Base-by-base conservation (phyloP, 2,797 vertebrate genomes). In the Setipinna tenuifilis region DNA sequence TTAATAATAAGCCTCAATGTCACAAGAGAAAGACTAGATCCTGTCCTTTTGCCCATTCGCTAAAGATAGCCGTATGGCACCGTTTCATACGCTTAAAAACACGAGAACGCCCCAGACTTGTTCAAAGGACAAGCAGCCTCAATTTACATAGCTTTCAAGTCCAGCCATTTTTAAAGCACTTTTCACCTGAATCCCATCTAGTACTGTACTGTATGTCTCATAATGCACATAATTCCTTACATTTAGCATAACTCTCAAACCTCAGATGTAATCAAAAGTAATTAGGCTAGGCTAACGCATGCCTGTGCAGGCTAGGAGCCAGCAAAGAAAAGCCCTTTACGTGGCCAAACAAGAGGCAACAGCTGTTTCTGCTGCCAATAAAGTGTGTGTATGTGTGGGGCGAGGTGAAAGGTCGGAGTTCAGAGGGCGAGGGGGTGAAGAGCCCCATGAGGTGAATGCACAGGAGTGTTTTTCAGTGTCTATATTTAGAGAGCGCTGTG, bases 311-410 rank as follows among this genome's bases (percentile, higher is more conserved):
- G 5, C 2, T 41, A 3, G 23, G 62, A 65, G 62, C 68, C 31
- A 75, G 31, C 71, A 87, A 91, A 88, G 35, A 68, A 84, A 91
- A 90, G 89, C 58, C 58, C 82, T 35, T 87, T 86, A 75, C 85
- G 86, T 89, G 87, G 87, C 85, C 83, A 16, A 28, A 90, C 85
- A 46, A 89, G 87, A 88, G 1, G 7, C 88, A 88, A 85, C 94
- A 94, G 93, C 93, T 95, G 93, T 92, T 91, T 83, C 54, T 50
- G 87, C 88, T 84, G 91, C 92, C 87, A 91, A 87, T 90, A 91
- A 92, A 93, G 91, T 62, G 87, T 83, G 82, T 16, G 17, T 78
- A 44, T 31, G 71, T 78, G 71, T 78, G 71, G 71, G 71, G 35
- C 0, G 3, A 84, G 86, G 61, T 91, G 88, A 88, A 87, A 88